These are phyloP conservation scores for cattle (Bos taurus) DNA, from an alignment of 2,113 vertebrate species.

Conservation along the genomic window DNA sequence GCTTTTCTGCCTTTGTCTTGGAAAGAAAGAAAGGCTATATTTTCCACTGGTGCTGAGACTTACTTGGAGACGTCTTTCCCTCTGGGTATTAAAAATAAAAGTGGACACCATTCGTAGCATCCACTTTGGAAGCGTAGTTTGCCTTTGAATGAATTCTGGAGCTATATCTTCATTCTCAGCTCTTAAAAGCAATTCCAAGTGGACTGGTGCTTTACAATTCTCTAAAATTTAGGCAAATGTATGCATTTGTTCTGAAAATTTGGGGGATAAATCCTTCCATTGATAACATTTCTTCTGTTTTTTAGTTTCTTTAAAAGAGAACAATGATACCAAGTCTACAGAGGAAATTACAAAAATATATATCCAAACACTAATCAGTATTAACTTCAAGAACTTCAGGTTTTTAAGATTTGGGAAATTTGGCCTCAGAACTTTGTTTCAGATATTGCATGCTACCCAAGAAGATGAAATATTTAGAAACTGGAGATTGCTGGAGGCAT, in stretches of 20 bases:
- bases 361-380: not conserved
- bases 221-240: not conserved
- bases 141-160: not conserved
- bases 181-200: not conserved
- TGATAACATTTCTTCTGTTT: not conserved
- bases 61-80: not conserved
- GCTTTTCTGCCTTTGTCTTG: not conserved
- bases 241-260: not conserved
- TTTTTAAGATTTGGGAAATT: conserved; percentile 53
- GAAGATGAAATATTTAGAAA: conserved; percentile 56
- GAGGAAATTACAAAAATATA: not conserved
- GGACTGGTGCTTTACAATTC: not conserved
- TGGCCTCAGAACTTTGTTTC: conserved; percentile 24
- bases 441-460: not conserved
- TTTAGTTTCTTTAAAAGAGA: conserved; percentile 7
- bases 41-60: not conserved
- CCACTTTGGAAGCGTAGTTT: not conserved
- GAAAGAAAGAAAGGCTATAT: not conserved
- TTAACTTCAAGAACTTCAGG: not conserved
- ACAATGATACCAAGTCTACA: not conserved
- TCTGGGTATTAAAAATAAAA: not conserved
- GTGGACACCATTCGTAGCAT: not conserved
- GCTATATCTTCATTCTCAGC: not conserved
- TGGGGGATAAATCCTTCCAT: not conserved
- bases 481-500: conserved; percentile 38